Evolutionary conservation across 2,888 invertebrate genomes (phyloP).

Genomic region (Papilio protenor): DNA sequence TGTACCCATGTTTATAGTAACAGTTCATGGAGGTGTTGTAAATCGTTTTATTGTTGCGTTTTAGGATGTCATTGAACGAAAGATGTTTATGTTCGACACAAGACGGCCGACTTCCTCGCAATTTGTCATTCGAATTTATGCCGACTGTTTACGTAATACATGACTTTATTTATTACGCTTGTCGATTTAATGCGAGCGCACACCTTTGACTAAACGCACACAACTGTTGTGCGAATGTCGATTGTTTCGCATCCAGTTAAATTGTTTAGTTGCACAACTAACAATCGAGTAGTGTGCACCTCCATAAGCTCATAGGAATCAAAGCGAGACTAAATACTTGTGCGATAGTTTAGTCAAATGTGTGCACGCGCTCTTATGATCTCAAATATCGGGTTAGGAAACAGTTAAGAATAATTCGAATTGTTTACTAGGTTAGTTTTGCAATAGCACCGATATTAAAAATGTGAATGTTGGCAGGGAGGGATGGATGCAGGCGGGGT

Average conservation of each 20-base stretch:
- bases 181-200: background rate
- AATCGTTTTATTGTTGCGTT: slow-evolving; percentile 26
- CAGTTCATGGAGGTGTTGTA: background rate
- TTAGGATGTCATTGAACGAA: slow-evolving; percentile 26
- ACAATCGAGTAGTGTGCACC: no score
- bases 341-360: no score
- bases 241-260: no score
- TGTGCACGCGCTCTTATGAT: background rate
- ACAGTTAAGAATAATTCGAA: background rate
- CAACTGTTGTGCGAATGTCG: no score
- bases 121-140: slow-evolving; percentile 16
- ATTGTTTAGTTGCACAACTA: no score
- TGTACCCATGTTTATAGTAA: background rate
- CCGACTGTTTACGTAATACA: background rate
- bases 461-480: no score
- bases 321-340: no score
- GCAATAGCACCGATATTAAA: background rate
- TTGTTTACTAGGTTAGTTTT: background rate
- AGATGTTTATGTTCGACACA: background rate
- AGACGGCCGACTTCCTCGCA: background rate
- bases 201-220: no score
- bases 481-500: no score
- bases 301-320: no score
- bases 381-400: background rate
- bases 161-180: background rate